phyloP scores from a whole-genome alignment of 1,140 invertebrate species.

The Geopemphigus sp. region DNA sequence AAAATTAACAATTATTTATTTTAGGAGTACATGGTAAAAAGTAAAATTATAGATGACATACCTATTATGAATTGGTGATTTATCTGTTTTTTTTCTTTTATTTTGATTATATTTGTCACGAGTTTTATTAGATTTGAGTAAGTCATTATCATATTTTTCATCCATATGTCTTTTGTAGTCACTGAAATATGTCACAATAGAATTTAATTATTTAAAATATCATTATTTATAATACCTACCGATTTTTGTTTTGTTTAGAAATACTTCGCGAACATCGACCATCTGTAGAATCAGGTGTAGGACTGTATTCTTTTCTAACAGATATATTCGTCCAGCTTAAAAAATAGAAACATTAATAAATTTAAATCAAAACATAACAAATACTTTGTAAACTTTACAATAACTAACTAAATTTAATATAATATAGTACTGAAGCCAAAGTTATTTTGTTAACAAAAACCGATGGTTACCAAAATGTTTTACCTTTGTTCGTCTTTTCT shows the following conservation, averaged over 20 bases:
- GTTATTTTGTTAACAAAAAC: constrained; percentile 15
- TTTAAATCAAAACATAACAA: neutral
- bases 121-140: neutral
- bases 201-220: neutral
- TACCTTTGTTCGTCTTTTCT: constrained; percentile 45
- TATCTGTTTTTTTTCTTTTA: constrained; percentile 23
- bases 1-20: too few species aligned
- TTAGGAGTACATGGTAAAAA: too few species aligned
- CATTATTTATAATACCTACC: neutral
- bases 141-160: constrained; percentile 17
- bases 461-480: neutral
- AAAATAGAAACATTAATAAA: neutral
- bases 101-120: neutral
- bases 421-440: constrained; percentile 1
- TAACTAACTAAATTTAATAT: neutral
- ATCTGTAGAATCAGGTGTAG: constrained; percentile 6
- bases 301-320: constrained; percentile 30
- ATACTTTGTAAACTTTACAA: neutral
- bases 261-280: neutral
- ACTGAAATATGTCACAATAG: neutral
- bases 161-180: constrained; percentile 27
- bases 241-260: constrained; percentile 33
- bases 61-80: constrained; percentile 32
- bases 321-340: constrained; percentile 31
- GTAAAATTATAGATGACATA: constrained; percentile 5